Evolutionary conservation across 2,797 vertebrate species (phyloP).

Genomic region (Ispidina lecontei): DNA sequence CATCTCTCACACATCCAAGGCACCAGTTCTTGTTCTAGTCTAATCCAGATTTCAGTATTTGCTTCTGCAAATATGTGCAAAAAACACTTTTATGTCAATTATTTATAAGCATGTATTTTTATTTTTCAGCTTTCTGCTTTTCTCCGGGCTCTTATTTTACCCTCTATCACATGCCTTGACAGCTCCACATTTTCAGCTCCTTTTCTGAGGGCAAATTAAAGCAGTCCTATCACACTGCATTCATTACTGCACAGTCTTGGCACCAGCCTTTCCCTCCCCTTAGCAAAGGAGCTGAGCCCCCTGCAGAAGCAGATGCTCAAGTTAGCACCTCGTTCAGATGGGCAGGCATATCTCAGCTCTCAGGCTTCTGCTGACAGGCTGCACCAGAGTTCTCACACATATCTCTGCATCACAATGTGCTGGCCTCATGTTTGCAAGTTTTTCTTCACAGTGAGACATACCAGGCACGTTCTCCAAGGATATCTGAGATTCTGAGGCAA

Average conservation of each 20-base stretch:
- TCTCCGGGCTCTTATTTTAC: background rate
- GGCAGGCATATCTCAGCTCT: background rate
- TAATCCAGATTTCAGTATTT: background rate
- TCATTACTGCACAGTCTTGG: background rate
- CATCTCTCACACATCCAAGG: background rate
- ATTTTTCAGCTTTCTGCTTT: background rate
- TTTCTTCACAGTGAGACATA: background rate
- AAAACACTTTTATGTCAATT: background rate
- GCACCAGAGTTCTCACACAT: background rate
- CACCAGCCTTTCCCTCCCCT: background rate
- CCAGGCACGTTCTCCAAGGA: background rate
- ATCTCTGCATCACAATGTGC: background rate
- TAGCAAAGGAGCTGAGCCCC: background rate
- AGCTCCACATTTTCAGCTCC: background rate
- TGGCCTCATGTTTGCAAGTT: background rate
- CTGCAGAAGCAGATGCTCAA: slow-evolving; percentile 18
- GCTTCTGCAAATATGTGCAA: background rate
- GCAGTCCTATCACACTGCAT: background rate
- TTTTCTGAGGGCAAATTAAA: background rate
- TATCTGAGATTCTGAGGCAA: background rate
- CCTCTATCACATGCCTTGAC: background rate
- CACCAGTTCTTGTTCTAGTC: background rate
- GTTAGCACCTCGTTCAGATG: background rate
- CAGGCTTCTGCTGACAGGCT: background rate
- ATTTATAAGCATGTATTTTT: background rate